A percentile compares a stretch with the other conserved stretches of the same genome.
These are phyloP conservation scores for Tenebrio molitor DNA, from an alignment of 1,140 invertebrate genomes.

Conservation along the genomic window DNA sequence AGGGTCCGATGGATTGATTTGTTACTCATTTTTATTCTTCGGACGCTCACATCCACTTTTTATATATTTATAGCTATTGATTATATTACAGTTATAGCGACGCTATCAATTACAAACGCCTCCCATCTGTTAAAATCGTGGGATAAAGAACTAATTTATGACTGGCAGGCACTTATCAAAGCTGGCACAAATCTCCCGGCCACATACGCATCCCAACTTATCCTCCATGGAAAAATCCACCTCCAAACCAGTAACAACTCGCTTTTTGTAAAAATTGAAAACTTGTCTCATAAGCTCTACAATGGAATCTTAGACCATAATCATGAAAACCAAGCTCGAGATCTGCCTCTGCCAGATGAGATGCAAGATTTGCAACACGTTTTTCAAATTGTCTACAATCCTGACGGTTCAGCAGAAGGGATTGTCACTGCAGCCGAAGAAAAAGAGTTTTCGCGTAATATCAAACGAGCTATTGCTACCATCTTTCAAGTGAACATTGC, in stretches of 20 bases:
- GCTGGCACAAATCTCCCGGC: conserved; percentile 63
- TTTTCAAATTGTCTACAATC: conserved; percentile 63
- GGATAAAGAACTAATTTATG: conserved; percentile 64
- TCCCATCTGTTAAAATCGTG: conserved; percentile 60
- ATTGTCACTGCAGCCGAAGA: conserved; percentile 54
- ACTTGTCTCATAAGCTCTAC: conserved; percentile 63
- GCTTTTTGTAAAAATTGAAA: conserved; percentile 58
- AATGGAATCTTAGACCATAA: conserved; percentile 60
- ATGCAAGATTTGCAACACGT: conserved; percentile 59
- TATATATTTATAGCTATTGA: too few relatives aligned
- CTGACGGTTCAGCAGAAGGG: conserved; percentile 55
- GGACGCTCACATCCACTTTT: too few relatives aligned
- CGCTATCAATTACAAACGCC: too few relatives aligned
- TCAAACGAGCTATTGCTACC: conserved; percentile 65
- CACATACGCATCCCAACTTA: conserved; percentile 63
- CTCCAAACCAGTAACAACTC: conserved; percentile 60
- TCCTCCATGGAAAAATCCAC: conserved; percentile 62
- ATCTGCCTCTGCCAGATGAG: conserved; percentile 50
- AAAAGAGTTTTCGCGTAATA: conserved; percentile 63
- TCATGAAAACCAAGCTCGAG: conserved; percentile 42
- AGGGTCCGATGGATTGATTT: too few relatives aligned
- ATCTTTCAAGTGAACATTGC: conserved; percentile 63
- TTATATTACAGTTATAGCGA: too few relatives aligned
- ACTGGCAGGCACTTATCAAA: conserved; percentile 64
- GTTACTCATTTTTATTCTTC: too few relatives aligned